phyloP scores from a whole-genome alignment of 2,888 invertebrate genomes.

The Archips crataeganus region DNA sequence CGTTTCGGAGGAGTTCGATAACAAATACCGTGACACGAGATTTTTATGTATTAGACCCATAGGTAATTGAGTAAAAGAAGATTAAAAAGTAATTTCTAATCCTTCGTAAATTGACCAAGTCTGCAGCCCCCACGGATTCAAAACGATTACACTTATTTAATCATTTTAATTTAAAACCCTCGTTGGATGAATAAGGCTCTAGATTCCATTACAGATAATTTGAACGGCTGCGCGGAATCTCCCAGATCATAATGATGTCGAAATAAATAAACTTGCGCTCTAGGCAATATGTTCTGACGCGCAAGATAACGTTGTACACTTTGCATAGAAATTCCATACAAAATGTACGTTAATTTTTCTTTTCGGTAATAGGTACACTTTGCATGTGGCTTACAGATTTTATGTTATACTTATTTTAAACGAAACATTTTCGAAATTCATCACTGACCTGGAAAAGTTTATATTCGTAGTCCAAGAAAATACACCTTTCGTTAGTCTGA shows the following conservation, averaged over 20 bases:
- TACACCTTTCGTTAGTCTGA: too few relatives aligned
- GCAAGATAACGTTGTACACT: background rate
- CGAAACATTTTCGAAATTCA: too few relatives aligned
- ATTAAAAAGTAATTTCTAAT: background rate
- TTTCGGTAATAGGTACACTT: background rate
- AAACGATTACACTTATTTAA: constrained; percentile 23
- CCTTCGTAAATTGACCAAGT: constrained; percentile 12
- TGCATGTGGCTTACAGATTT: background rate
- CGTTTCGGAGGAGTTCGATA: too few relatives aligned
- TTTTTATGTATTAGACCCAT: background rate
- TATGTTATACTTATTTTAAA: background rate
- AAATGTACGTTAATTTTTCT: too few relatives aligned
- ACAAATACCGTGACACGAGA: too few relatives aligned
- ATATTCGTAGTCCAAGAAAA: too few relatives aligned
- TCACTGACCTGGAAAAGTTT: too few relatives aligned
- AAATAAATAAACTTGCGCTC: constrained; percentile 18
- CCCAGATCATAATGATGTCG: constrained; percentile 16
- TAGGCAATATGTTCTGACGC: background rate
- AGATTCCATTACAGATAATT: constrained; percentile 40
- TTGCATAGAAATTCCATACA: background rate
- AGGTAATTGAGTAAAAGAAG: background rate
- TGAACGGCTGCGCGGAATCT: constrained; percentile 9
- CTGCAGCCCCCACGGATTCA: background rate
- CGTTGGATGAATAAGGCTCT: constrained; percentile 28
- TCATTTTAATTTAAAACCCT: constrained; percentile 17